phyloP scores from a whole-genome alignment of 53 echinoderm and acorn worm species.

The Luidia sarsii region DNA sequence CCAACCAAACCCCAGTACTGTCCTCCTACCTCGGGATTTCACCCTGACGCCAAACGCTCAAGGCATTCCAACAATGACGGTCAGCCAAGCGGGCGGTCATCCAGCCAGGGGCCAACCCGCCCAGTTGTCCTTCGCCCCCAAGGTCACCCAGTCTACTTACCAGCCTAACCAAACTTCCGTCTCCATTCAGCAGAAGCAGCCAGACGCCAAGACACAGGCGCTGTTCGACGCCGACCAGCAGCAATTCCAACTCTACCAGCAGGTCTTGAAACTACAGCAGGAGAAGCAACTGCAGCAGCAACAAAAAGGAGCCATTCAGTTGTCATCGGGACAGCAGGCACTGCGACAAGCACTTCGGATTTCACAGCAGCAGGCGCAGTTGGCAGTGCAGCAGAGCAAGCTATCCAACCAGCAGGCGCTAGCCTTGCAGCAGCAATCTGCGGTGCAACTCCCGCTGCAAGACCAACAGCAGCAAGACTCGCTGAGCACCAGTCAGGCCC shows the following conservation, averaged over 20 bases:
- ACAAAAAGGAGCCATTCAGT: neutral
- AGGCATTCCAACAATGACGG: slow-evolving; percentile 47
- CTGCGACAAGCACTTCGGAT: slow-evolving; percentile 34
- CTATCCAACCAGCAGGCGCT: slow-evolving; percentile 19
- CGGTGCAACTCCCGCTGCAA: slow-evolving; percentile 8
- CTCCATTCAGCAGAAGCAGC: slow-evolving; percentile 33
- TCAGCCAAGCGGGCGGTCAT: slow-evolving; percentile 40
- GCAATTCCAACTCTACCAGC: slow-evolving; percentile 45
- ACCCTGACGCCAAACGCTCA: slow-evolving; percentile 45
- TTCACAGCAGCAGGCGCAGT: slow-evolving; percentile 41
- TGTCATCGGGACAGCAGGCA: slow-evolving; percentile 33
- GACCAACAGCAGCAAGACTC: slow-evolving; percentile 20
- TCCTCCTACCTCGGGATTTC: slow-evolving; percentile 20
- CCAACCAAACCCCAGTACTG: neutral
- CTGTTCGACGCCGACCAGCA: slow-evolving; percentile 27
- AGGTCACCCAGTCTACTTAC: slow-evolving; percentile 26
- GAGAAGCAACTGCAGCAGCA: slow-evolving; percentile 42
- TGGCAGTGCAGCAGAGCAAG: slow-evolving; percentile 16
- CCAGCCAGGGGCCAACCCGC: neutral
- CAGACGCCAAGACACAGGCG: slow-evolving; percentile 25
- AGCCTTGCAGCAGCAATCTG: neutral
- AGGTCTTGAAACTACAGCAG: slow-evolving; percentile 40
- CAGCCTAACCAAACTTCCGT: slow-evolving; percentile 16
- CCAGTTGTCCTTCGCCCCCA: slow-evolving; percentile 12
- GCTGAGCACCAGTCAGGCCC: slow-evolving; percentile 11